Percentiles rank a stretch among this genome's conserved stretches.
Evolutionary conservation across 1,140 invertebrate species (phyloP).

Genomic region (Sycophaga agraensis): DNA sequence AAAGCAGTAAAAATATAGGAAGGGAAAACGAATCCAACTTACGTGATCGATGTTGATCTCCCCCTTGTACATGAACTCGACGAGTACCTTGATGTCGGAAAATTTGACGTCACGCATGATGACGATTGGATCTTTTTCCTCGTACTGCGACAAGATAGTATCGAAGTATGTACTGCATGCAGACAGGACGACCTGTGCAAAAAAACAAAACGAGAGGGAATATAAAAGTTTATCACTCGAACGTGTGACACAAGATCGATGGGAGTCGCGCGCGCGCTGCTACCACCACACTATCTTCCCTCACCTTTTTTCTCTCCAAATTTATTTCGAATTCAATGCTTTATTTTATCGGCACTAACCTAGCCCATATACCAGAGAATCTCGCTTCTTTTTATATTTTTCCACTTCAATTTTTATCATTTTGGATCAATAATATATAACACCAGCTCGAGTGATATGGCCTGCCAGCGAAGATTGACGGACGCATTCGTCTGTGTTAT

Average conservation of each 20-base stretch:
- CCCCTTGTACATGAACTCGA: slow-evolving; percentile 94
- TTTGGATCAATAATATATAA: slow-evolving; percentile 7
- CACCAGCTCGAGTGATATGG: neutral
- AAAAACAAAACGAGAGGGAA: slow-evolving; percentile 15
- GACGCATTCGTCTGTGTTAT: too few relatives aligned
- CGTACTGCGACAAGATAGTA: slow-evolving; percentile 83
- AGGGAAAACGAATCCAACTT: slow-evolving; percentile 52
- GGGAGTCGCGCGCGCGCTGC: neutral
- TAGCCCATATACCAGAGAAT: neutral
- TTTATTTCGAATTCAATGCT: slow-evolving; percentile 9
- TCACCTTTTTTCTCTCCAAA: neutral
- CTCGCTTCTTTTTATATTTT: neutral
- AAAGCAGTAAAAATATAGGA: neutral
- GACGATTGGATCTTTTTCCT: slow-evolving; percentile 82
- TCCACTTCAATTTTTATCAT: slow-evolving; percentile 1
- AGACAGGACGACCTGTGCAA: slow-evolving; percentile 64
- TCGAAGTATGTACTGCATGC: slow-evolving; percentile 90
- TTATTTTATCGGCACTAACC: neutral
- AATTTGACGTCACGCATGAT: slow-evolving; percentile 85
- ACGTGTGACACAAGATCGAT: slow-evolving; percentile 20
- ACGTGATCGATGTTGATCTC: slow-evolving; percentile 94
- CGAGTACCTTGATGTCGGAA: slow-evolving; percentile 79
- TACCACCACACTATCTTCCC: too few relatives aligned
- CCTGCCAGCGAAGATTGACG: too few relatives aligned
- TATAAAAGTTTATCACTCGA: slow-evolving; percentile 21